phyloP scores from a whole-genome alignment of 2,888 invertebrate species.

The Sphaerophoria rueppellii region DNA sequence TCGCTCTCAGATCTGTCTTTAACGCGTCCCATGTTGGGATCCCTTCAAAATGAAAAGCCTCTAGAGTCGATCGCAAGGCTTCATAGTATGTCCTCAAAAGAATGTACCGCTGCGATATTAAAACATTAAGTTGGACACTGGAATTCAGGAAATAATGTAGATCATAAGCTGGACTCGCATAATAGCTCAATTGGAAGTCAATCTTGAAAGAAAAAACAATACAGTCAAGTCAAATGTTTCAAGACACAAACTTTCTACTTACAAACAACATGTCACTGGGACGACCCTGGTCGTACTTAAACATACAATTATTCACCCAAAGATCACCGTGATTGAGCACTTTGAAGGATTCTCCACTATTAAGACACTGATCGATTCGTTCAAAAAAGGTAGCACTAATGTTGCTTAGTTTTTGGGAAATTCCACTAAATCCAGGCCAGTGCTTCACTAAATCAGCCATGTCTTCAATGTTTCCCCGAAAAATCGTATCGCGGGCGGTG shows the following conservation, averaged over 20 bases:
- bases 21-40: conserved; percentile 69
- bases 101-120: conserved; percentile 53
- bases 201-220: conserved; percentile 50
- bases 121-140: conserved; percentile 59
- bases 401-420: conserved; percentile 57
- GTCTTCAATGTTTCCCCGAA: conserved; percentile 54
- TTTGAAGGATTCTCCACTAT: conserved; percentile 75
- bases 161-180: conserved; percentile 70
- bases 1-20: conserved; percentile 61
- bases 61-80: conserved; percentile 56
- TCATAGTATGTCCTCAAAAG: conserved; percentile 61
- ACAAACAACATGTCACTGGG: conserved; percentile 79
- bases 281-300: conserved; percentile 77
- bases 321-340: conserved; percentile 82
- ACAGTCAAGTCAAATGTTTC: background rate
- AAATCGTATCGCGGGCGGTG: conserved; percentile 44
- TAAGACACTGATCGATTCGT: conserved; percentile 18
- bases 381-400: conserved; percentile 51
- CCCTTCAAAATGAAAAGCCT: conserved; percentile 47
- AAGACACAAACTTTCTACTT: conserved; percentile 65
- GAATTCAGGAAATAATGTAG: conserved; percentile 73
- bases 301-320: conserved; percentile 82
- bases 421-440: conserved; percentile 66
- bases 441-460: conserved; percentile 62
- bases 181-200: conserved; percentile 71